Evolutionary conservation across 1,140 invertebrate species (phyloP).

Genomic region (Monomorium pharaonis): DNA sequence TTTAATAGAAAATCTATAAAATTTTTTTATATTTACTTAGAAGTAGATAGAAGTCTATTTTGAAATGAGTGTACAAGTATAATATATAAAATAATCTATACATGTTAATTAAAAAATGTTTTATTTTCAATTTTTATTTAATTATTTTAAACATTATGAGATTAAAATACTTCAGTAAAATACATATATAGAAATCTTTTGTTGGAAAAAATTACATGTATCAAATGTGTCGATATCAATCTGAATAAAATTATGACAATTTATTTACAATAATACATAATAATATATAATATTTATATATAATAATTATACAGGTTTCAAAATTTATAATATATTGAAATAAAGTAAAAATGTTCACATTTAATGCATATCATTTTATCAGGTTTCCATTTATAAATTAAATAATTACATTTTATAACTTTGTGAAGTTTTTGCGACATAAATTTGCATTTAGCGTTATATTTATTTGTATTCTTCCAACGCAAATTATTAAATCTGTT

Average conservation of each 20-base stretch:
- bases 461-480: neutral
- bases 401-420: neutral
- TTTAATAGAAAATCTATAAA: neutral
- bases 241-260: neutral
- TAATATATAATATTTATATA: neutral
- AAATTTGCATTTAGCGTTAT: neutral
- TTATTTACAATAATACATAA: neutral
- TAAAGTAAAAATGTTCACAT: neutral
- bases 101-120: neutral
- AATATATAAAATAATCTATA: neutral
- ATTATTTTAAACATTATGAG: neutral
- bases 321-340: neutral
- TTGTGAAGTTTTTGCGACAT: neutral
- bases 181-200: neutral
- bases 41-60: neutral
- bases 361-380: neutral
- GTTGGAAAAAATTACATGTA: neutral
- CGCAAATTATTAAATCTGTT: neutral
- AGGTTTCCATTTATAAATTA: neutral
- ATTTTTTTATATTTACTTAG: neutral
- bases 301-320: neutral
- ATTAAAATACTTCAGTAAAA: neutral
- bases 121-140: neutral
- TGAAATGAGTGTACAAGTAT: neutral
- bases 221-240: neutral